A percentile compares a stretch with the other conserved stretches of the same genome.
Evolutionary conservation across 2,113 vertebrate genomes (phyloP).

Genomic region (Chlamydotis undulata): DNA sequence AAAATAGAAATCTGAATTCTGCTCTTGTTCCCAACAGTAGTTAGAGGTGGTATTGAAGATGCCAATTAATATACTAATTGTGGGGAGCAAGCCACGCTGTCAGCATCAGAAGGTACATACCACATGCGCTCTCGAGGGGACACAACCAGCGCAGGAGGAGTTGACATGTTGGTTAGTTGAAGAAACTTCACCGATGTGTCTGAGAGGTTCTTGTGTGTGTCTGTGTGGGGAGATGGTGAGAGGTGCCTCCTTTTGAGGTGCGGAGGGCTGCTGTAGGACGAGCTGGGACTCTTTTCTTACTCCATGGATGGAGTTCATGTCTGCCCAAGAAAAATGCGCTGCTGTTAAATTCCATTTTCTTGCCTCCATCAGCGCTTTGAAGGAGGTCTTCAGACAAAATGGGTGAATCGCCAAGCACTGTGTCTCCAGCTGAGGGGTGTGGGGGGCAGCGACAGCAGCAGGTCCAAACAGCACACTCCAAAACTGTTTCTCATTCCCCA

Average conservation of each 20-base stretch:
- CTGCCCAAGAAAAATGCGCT: neutral
- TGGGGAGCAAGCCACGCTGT: neutral
- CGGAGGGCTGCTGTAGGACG: neutral
- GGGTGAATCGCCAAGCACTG: neutral
- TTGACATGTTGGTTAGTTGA: neutral
- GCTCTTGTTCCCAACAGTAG: neutral
- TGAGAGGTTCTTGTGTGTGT: neutral
- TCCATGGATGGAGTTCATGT: neutral
- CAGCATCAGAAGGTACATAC: neutral
- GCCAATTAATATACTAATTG: neutral
- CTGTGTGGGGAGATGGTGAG: neutral
- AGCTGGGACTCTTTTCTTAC: neutral
- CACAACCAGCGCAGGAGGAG: rapidly evolving
- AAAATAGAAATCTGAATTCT: neutral
- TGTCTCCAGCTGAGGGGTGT: neutral
- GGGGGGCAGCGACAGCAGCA: neutral
- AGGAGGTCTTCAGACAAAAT: neutral
- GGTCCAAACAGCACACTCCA: neutral
- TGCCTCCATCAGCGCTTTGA: neutral
- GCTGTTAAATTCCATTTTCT: neutral
- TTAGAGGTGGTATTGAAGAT: neutral
- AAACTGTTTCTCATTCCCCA: neutral
- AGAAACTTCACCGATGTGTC: neutral
- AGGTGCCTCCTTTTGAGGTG: neutral
- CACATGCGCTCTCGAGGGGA: rapidly evolving